Evolutionary conservation across 2,888 invertebrate genomes (phyloP), one percentile per base, ranked within the genome.

Genomic region (Pyrocoelia pectoralis): DNA sequence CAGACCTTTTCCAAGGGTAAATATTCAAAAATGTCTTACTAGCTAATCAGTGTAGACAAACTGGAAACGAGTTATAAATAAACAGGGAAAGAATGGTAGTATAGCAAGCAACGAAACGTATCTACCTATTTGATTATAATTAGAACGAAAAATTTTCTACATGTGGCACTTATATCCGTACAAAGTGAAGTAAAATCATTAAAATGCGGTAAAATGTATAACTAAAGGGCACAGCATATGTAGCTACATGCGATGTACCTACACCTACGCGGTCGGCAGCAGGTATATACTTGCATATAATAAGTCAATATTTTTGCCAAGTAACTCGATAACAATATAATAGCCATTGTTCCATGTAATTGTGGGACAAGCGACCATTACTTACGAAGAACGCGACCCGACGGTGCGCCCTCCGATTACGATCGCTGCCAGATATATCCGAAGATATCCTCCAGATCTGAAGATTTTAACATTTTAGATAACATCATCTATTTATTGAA

Each of bases 321-420:
- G 73, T 75, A 77, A 76, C 78, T 76, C 78, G 79, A 80, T 80
- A 80, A 80, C 79, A 80, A 80, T 79, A 80, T 80, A 80, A 80
- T 80, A 77, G 80, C 78, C 76, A 81, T 81, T 81, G 80, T 81
- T 80, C 79, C 68, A 74, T 74, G 79, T 80, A 80, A 80, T 80
- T 80, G 80, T 80, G 78, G 79, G 77, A 76, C 79, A 76, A 75
- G 77, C 76, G 75, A 74, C 78, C 79, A 80, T 80, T 80, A 79
- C 77, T 80, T 80, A 79, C 70, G 70, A 66, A 68, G 70, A 69
- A 70, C 73, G 72, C 70, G 70, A 72, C 70, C 71, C 71, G 71
- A 71, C 71, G 66, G 68, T 70, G 73, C 72, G 72, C 72, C 73
- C 71, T 72, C 71, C 72, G 77, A 78, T 77, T 77, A 78, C 77